Percentiles rank a stretch among this genome's conserved stretches.
Evolutionary conservation across 2,888 invertebrate species (phyloP).

Genomic region (Ectemnius cavifrons): DNA sequence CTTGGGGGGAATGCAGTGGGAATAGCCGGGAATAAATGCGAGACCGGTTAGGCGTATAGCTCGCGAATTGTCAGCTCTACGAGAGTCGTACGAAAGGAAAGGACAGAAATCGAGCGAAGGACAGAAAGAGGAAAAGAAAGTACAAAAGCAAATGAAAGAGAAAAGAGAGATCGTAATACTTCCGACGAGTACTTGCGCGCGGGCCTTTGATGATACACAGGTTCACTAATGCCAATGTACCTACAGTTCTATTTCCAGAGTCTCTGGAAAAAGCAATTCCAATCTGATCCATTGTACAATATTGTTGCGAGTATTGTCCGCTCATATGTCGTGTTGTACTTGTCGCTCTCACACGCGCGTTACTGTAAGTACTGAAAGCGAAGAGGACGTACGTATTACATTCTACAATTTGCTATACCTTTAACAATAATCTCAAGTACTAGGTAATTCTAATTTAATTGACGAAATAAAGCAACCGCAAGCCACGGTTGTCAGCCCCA

Average conservation of each 20-base stretch:
- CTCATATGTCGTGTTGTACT: conserved; percentile 76
- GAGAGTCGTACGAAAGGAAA: too few species aligned
- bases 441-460: conserved; percentile 67
- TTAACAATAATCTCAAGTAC: conserved; percentile 71
- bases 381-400: conserved; percentile 77
- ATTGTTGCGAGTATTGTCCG: conserved; percentile 77
- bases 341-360: conserved; percentile 77
- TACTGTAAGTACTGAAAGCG: conserved; percentile 77
- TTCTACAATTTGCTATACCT: conserved; percentile 73
- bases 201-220: conserved; percentile 55
- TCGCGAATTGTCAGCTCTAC: too few species aligned
- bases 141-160: background rate
- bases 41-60: too few species aligned
- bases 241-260: conserved; percentile 78
- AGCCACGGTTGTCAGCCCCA: conserved; percentile 61
- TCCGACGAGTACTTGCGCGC: conserved; percentile 56
- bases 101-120: background rate
- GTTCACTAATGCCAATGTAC: conserved; percentile 71
- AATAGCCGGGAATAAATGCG: too few species aligned
- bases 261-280: conserved; percentile 78
- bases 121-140: background rate
- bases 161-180: conserved; percentile 36
- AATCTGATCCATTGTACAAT: conserved; percentile 77
- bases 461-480: conserved; percentile 23
- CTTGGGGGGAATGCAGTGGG: too few species aligned